Conservation (phyloP, 2,888 invertebrate genomes). For the Eupithecia abbreviata region DNA sequence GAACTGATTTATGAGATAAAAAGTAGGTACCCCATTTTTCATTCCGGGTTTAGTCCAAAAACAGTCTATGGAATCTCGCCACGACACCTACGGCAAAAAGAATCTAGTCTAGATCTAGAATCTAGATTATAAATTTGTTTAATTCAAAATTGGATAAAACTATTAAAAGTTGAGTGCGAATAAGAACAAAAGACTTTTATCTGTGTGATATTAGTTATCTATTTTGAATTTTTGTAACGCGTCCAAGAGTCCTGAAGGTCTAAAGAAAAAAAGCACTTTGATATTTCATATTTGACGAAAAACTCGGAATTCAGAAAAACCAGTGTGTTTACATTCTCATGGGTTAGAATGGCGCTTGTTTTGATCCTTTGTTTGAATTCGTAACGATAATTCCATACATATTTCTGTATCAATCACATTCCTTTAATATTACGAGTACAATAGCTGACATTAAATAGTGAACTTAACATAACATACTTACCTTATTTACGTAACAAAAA, state of each 20-base stretch:
- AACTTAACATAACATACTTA: background rate
- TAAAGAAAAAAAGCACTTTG: no score
- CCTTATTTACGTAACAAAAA: background rate
- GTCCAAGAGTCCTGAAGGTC: no score
- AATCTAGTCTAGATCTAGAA: no score
- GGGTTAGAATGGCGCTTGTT: background rate
- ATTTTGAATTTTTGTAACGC: no score
- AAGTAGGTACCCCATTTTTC: no score
- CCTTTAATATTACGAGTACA: background rate
- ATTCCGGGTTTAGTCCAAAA: no score
- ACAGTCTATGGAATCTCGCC: no score
- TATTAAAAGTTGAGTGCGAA: background rate
- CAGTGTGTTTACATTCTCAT: background rate
- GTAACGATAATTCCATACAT: background rate
- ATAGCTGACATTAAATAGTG: background rate
- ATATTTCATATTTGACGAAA: background rate
- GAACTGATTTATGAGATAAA: no score
- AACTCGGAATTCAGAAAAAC: background rate
- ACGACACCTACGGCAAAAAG: no score
- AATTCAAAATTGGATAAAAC: background rate
- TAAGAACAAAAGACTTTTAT: no score
- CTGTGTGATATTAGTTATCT: no score
- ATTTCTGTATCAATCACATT: background rate
- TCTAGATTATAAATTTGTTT: background rate
- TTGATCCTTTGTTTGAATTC: conserved; percentile 2